phyloP scores from a whole-genome alignment of 2,113 vertebrate genomes.

The Tauraco erythrolophus region DNA sequence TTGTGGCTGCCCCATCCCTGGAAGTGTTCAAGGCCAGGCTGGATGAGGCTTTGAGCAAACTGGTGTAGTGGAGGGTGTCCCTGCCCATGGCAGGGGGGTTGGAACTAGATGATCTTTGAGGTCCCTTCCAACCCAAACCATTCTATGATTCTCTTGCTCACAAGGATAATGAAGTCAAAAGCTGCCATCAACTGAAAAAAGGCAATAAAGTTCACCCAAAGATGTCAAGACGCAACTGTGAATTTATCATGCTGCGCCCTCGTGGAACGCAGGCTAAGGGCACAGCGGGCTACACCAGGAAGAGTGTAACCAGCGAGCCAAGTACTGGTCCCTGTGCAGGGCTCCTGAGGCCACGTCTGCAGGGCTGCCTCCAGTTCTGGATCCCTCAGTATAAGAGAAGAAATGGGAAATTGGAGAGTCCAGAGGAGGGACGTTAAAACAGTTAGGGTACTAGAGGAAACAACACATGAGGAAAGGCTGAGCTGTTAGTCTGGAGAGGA shows the following conservation, averaged over 20 bases:
- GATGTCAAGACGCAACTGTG: background rate
- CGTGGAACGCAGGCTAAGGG: background rate
- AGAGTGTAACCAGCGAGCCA: fast-evolving
- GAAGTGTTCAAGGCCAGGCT: too few relatives aligned
- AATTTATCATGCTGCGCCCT: background rate
- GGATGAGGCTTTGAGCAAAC: too few relatives aligned
- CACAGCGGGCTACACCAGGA: background rate
- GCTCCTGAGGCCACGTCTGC: background rate
- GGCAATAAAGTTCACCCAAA: background rate
- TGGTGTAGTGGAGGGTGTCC: too few relatives aligned
- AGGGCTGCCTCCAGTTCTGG: background rate
- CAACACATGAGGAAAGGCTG: background rate
- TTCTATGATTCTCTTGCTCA: background rate
- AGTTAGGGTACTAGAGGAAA: background rate
- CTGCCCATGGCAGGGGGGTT: too few relatives aligned
- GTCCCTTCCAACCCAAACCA: too few relatives aligned
- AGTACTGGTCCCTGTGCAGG: background rate
- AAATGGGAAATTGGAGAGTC: background rate
- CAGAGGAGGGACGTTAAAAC: background rate
- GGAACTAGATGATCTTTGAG: too few relatives aligned
- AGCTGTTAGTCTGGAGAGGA: background rate
- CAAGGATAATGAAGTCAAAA: background rate
- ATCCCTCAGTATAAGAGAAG: background rate
- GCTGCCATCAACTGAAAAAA: background rate
- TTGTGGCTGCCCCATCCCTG: too few relatives aligned